Evolutionary conservation across 2,113 vertebrate species (phyloP).

Genomic region (Australoheros scitulus): DNA sequence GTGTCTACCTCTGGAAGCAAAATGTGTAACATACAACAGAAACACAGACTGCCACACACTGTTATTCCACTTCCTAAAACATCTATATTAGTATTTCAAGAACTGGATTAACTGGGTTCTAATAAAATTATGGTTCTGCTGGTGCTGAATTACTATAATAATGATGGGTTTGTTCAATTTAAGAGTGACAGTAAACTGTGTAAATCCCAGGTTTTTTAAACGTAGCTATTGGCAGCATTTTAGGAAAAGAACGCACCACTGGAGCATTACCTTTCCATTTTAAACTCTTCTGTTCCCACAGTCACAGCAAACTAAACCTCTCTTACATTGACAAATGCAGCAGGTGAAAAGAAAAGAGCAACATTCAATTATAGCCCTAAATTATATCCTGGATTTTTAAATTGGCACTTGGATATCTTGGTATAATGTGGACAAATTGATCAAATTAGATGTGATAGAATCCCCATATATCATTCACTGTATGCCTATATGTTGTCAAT

Average conservation of each 20-base stretch:
- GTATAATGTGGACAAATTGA: too few relatives aligned
- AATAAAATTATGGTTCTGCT: not conserved
- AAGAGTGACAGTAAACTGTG: not conserved
- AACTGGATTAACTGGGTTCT: not conserved
- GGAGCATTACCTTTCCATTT: not conserved
- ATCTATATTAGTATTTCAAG: not conserved
- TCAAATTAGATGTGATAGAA: too few relatives aligned
- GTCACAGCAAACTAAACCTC: not conserved
- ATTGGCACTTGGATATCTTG: too few relatives aligned
- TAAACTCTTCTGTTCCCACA: not conserved
- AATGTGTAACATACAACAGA: not conserved
- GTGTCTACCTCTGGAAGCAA: not conserved
- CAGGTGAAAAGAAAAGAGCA: not conserved
- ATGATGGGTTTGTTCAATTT: not conserved
- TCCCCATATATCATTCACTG: too few relatives aligned
- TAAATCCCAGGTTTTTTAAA: not conserved
- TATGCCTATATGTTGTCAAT: too few relatives aligned
- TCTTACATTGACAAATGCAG: not conserved
- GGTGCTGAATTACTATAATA: not conserved
- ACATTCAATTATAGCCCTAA: too few relatives aligned
- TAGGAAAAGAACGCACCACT: not conserved
- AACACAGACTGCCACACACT: not conserved
- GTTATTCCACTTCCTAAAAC: constrained; percentile 6
- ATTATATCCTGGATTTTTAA: too few relatives aligned
- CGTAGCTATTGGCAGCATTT: not conserved